Evolutionary conservation across 2,797 vertebrate species (phyloP).

Genomic region (Gorsachius magnificus): DNA sequence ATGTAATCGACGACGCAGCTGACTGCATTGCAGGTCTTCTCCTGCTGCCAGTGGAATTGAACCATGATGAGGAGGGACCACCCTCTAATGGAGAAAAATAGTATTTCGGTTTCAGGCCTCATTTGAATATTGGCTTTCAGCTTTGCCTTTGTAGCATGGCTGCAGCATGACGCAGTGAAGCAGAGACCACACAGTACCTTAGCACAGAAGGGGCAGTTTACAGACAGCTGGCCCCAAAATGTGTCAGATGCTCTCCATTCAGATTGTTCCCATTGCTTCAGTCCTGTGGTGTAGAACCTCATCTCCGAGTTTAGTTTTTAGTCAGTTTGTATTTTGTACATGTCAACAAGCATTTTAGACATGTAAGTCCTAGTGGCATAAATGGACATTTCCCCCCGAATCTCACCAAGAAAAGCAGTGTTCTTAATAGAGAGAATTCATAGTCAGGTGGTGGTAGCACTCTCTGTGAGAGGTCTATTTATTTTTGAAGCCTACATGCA

Average conservation of each 20-base stretch:
- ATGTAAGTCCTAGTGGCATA: background rate
- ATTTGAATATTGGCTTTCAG: constrained; percentile 35
- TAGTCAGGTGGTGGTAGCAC: background rate
- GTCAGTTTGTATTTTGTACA: background rate
- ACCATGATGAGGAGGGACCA: constrained; percentile 41
- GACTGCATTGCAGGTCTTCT: constrained; percentile 33
- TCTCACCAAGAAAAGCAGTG: background rate
- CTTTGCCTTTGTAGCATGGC: constrained; percentile 9
- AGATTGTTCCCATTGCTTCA: background rate
- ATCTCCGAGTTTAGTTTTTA: background rate
- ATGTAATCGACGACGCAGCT: background rate
- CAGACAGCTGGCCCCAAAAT: constrained; percentile 35
- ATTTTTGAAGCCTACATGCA: background rate
- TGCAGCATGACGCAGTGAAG: background rate
- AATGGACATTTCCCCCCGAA: background rate
- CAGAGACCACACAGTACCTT: constrained; percentile 33
- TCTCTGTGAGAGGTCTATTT: background rate
- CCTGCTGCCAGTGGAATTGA: constrained; percentile 51
- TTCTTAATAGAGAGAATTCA: background rate
- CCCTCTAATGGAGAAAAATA: constrained; percentile 55
- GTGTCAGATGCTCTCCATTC: background rate
- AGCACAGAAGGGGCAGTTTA: constrained; percentile 32
- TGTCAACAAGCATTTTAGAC: background rate
- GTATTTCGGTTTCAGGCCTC: background rate
- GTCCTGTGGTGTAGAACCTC: background rate